Evolutionary conservation across 2,888 invertebrate species (phyloP).

Genomic region (Liodrosophila aerea): DNA sequence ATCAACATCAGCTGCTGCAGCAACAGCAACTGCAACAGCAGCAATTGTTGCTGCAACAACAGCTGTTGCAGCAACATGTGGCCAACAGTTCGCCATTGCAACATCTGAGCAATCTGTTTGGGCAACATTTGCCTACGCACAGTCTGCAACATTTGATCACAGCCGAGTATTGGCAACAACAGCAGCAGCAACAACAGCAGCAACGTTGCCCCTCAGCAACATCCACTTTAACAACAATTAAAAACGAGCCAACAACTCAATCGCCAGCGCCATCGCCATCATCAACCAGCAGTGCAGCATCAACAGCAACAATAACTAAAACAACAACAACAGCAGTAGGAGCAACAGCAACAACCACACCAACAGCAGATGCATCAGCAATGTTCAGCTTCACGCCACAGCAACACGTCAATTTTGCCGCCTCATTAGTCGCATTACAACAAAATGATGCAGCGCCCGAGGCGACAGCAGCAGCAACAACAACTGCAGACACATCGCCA

Average conservation of each 20-base stretch:
- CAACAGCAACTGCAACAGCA: conserved; percentile 77
- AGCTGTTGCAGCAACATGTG: conserved; percentile 69
- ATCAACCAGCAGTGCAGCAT: conserved; percentile 7
- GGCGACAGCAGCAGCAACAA: conserved; percentile 47
- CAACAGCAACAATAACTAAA: conserved; percentile 17
- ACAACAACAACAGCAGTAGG: conserved; percentile 13
- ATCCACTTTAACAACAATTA: conserved; percentile 52
- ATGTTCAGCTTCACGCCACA: conserved; percentile 65
- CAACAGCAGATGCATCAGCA: conserved; percentile 34
- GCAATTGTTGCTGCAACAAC: conserved; percentile 68
- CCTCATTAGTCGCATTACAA: conserved; percentile 77
- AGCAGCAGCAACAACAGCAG: conserved; percentile 51
- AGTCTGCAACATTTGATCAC: conserved; percentile 76
- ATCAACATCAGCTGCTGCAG: conserved; percentile 56
- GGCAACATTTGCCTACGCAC: conserved; percentile 71
- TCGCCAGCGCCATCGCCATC: conserved; percentile 48
- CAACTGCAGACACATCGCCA: conserved; percentile 45
- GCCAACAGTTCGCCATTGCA: conserved; percentile 75
- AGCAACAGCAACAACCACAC: conserved; percentile 15
- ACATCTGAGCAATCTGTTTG: conserved; percentile 80
- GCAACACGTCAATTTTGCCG: conserved; percentile 71
- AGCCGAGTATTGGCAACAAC: conserved; percentile 68
- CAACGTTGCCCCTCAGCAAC: conserved; percentile 44
- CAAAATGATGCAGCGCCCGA: conserved; percentile 74
- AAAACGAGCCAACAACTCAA: conserved; percentile 72